Conservation (phyloP, 2,797 vertebrate species). For the Cetoscarus ocellatus region DNA sequence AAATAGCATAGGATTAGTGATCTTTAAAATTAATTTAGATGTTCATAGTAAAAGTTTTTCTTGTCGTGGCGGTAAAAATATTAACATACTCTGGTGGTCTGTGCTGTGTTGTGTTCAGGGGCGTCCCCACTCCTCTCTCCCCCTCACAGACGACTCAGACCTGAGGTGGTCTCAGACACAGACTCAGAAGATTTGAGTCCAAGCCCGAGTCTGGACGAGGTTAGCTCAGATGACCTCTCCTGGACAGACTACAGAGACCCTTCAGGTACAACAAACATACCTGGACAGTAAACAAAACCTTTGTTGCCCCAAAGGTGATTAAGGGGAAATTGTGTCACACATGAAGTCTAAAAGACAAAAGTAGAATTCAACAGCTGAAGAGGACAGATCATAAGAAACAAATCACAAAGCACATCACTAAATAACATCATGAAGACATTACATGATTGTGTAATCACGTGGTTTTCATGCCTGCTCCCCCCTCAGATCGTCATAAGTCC, state of each 20-base stretch:
- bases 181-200: slow-evolving; percentile 84
- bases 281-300: neutral
- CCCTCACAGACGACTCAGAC: slow-evolving; percentile 30
- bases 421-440: too few species aligned
- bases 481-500: slow-evolving; percentile 65
- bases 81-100: neutral
- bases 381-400: too few species aligned
- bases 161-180: slow-evolving; percentile 53
- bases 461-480: slow-evolving; percentile 37
- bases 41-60: too few species aligned
- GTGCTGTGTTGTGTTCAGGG: slow-evolving; percentile 33
- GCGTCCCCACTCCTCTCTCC: slow-evolving; percentile 27
- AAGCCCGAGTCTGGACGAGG: slow-evolving; percentile 83
- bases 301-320: too few species aligned
- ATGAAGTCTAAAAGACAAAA: too few species aligned
- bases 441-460: neutral
- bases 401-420: too few species aligned
- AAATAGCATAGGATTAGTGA: too few species aligned
- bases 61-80: too few species aligned
- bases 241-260: slow-evolving; percentile 74
- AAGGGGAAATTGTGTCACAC: too few species aligned
- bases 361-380: too few species aligned
- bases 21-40: too few species aligned
- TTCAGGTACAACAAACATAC: slow-evolving; percentile 22
- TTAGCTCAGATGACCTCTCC: slow-evolving; percentile 86